These are phyloP conservation scores for Ypsolopha sequella DNA, from an alignment of 2,888 invertebrate species.

Conservation along the genomic window DNA sequence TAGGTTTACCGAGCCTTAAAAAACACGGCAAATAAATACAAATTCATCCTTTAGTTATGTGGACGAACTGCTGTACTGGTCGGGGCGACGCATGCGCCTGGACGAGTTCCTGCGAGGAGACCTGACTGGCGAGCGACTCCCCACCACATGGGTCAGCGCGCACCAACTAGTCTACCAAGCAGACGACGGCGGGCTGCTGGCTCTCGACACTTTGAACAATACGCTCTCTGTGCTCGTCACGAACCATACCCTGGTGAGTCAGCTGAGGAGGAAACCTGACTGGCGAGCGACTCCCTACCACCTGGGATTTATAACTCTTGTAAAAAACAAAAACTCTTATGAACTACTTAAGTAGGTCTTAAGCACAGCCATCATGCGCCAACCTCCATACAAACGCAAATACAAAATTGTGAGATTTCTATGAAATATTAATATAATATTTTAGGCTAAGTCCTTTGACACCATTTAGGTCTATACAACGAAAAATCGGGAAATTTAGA, in stretches of 20 bases:
- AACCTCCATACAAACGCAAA: not conserved
- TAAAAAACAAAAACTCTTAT: not conserved
- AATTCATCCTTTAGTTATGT: constrained; percentile 73
- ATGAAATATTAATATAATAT: too few relatives aligned
- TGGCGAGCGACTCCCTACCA: constrained; percentile 78
- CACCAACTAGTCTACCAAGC: constrained; percentile 89
- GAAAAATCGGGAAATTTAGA: too few relatives aligned
- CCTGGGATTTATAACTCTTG: constrained; percentile 68
- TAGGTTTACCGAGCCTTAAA: too few relatives aligned
- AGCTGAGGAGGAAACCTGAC: not conserved
- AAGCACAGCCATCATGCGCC: not conserved
- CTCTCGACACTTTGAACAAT: constrained; percentile 84
- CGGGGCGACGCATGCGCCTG: constrained; percentile 86
- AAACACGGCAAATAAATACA: not conserved
- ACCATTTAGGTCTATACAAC: too few relatives aligned
- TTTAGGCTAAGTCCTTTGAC: too few relatives aligned
- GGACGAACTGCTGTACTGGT: constrained; percentile 91
- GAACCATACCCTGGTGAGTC: constrained; percentile 86
- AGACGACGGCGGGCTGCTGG: constrained; percentile 86
- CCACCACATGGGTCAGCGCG: constrained; percentile 85
- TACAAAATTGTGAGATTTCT: too few relatives aligned
- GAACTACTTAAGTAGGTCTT: too few relatives aligned
- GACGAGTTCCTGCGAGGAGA: constrained; percentile 88
- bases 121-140: constrained; percentile 77
- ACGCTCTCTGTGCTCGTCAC: constrained; percentile 84